phyloP scores from a whole-genome alignment of 1,140 invertebrate species.

The Pristionchus pacificus region DNA sequence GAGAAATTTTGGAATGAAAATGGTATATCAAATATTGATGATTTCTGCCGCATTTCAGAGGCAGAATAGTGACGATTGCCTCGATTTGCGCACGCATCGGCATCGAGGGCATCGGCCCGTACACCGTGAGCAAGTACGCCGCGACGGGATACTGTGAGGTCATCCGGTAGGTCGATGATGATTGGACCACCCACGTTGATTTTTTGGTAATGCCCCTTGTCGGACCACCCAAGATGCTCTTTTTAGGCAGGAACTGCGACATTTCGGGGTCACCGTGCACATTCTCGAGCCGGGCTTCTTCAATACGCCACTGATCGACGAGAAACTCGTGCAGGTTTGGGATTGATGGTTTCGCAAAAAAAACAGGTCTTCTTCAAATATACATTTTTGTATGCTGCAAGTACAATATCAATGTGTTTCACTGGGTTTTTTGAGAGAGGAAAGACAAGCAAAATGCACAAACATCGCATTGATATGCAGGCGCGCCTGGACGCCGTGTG shows the following conservation, averaged over 20 bases:
- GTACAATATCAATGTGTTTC: too few species aligned
- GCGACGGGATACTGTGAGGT: slow-evolving; percentile 39
- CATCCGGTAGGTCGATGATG: slow-evolving; percentile 19
- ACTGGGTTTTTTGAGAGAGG: neutral
- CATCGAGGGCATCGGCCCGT: slow-evolving; percentile 33
- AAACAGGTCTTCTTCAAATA: neutral
- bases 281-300: slow-evolving; percentile 43
- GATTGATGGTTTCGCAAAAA: neutral
- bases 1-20: too few species aligned
- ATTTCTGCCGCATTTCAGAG: too few species aligned
- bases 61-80: slow-evolving; percentile 36
- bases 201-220: too few species aligned
- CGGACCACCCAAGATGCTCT: too few species aligned
- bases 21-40: too few species aligned
- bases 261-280: slow-evolving; percentile 31
- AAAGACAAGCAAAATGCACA: neutral
- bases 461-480: neutral
- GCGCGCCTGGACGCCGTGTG: slow-evolving; percentile 20
- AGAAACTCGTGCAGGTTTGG: slow-evolving; percentile 2
- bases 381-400: too few species aligned
- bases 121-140: slow-evolving; percentile 40
- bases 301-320: slow-evolving; percentile 28
- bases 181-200: neutral
- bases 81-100: slow-evolving; percentile 36
- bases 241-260: slow-evolving; percentile 29